phyloP scores from a whole-genome alignment of 2,113 vertebrate species.

The Osmerus eperlanus region DNA sequence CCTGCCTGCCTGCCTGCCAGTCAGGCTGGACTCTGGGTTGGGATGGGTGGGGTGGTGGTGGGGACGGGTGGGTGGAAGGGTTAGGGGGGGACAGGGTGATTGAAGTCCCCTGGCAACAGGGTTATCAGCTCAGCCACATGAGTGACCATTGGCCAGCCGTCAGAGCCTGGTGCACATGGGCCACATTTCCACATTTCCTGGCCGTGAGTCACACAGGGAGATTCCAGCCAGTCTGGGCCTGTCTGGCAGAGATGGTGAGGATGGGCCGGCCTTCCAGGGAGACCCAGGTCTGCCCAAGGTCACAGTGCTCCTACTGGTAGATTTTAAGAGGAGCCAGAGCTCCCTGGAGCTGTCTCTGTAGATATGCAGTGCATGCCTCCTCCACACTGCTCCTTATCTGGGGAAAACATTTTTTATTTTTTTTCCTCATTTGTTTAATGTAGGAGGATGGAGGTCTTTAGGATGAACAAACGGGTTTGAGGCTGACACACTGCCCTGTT shows the following conservation, averaged over 20 bases:
- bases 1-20: neutral
- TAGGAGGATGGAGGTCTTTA: no score
- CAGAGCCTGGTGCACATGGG: neutral
- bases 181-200: no score
- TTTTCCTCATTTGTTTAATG: no score
- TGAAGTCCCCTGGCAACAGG: slow-evolving; percentile 7
- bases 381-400: neutral
- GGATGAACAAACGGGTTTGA: no score
- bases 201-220: no score
- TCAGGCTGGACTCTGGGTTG: neutral
- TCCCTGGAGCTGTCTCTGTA: slow-evolving; percentile 1
- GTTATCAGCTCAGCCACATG: slow-evolving; percentile 21
- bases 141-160: neutral
- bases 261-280: neutral
- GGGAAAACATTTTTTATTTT: no score
- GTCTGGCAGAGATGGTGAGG: no score
- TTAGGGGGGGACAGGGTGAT: neutral
- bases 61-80: no score
- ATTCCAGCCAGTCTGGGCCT: no score
- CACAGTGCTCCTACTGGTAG: neutral
- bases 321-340: slow-evolving; percentile 1
- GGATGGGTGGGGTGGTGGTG: neutral
- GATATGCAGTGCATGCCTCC: neutral
- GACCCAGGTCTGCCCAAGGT: neutral
- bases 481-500: neutral